Conservation (phyloP, 53 echinoderm and acorn worm genomes). For the Glandiceps talaboti region DNA sequence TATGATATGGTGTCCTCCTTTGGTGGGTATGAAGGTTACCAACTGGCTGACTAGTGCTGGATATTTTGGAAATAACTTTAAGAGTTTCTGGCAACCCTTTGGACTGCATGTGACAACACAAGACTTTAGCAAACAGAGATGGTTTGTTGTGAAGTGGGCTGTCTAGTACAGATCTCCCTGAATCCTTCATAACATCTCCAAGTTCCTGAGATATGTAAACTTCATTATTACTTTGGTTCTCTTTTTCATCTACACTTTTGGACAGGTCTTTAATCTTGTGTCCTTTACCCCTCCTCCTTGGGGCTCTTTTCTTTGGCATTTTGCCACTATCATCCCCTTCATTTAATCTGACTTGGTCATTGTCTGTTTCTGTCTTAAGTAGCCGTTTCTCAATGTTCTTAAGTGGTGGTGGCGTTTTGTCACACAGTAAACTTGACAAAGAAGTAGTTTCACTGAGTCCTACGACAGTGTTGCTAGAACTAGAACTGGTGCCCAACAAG, state of each 20-base stretch:
- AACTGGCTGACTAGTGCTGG: neutral
- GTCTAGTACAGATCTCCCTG: neutral
- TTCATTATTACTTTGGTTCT: neutral
- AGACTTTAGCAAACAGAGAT: constrained; percentile 20
- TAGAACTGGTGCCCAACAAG: neutral
- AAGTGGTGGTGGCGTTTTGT: neutral
- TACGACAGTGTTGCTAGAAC: neutral
- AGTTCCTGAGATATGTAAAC: neutral
- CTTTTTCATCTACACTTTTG: neutral
- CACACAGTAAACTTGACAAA: neutral
- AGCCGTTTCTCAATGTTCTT: neutral
- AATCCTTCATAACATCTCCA: neutral
- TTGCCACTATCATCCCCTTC: neutral
- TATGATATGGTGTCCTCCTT: constrained; percentile 14
- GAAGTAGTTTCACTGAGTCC: neutral
- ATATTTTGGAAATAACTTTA: neutral
- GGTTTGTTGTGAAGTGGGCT: neutral
- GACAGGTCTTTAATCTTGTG: too few species aligned
- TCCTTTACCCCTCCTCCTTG: neutral
- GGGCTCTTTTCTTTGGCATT: neutral
- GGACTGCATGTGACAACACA: constrained; percentile 8
- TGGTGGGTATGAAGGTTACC: neutral
- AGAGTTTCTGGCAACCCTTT: constrained; percentile 4
- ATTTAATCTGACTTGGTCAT: neutral
- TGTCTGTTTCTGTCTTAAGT: neutral